Evolutionary conservation across 2,113 vertebrate genomes (phyloP).

Genomic region (Bos indicus): DNA sequence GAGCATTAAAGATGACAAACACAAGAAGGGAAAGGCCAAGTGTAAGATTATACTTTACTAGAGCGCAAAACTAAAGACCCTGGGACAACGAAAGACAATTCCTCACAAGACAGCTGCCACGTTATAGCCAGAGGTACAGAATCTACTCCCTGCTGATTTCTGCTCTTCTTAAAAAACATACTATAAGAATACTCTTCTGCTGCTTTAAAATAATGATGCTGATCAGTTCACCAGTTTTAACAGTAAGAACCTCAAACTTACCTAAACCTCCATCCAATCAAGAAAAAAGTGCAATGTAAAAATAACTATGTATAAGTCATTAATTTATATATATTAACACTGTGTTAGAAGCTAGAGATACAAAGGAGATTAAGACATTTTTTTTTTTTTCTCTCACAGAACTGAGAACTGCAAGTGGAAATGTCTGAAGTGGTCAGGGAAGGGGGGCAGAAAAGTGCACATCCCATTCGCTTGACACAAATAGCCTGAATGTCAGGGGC

Average conservation of each 20-base stretch:
- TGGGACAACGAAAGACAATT: neutral
- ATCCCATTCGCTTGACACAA: neutral
- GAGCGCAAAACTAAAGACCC: neutral
- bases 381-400: neutral
- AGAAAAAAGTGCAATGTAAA: neutral
- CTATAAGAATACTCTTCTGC: neutral
- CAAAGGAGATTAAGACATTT: neutral
- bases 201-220: slow-evolving; percentile 8
- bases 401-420: neutral
- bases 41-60: neutral
- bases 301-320: neutral
- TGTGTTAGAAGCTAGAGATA: neutral
- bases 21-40: neutral
- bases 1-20: neutral
- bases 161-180: neutral
- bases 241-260: neutral
- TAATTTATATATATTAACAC: neutral
- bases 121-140: neutral
- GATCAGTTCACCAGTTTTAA: neutral
- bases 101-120: neutral
- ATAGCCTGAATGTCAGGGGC: neutral
- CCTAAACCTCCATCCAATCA: neutral
- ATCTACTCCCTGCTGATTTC: neutral
- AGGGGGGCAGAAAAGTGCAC: neutral
- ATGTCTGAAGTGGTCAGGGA: neutral